Percentiles rank a stretch among this genome's conserved stretches.
phyloP scores from a whole-genome alignment of 37 sponge, comb jelly and placozoan genomes.

The Ianthella basta region DNA sequence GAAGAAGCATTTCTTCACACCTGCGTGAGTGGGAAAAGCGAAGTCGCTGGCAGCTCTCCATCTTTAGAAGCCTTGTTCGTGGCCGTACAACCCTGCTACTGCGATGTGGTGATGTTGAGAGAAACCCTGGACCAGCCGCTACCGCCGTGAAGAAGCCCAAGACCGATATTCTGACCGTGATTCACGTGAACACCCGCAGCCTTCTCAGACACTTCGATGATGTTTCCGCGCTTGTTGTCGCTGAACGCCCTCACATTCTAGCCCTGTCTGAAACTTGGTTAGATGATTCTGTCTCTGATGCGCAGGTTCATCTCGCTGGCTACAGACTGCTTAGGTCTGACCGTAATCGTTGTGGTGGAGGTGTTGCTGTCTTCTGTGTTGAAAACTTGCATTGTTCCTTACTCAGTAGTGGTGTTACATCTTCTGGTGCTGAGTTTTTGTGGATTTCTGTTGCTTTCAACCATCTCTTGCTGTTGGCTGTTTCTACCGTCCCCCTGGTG shows the following conservation, averaged over 20 bases:
- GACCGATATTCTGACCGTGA: no score
- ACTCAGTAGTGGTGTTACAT: neutral
- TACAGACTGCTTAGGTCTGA: neutral
- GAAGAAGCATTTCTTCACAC: no score
- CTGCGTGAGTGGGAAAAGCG: no score
- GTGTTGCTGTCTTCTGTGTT: constrained; percentile 7
- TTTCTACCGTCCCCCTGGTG: no score
- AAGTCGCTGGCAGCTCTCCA: no score
- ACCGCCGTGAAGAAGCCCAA: no score
- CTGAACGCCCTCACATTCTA: neutral
- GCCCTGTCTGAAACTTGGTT: constrained; percentile 19
- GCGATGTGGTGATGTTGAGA: no score
- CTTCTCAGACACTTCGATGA: neutral
- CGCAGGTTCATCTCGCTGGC: neutral
- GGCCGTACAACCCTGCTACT: no score
- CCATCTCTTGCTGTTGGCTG: no score
- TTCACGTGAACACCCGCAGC: no score
- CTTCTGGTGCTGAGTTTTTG: constrained; percentile 18
- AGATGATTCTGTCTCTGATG: neutral
- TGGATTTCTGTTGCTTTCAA: neutral
- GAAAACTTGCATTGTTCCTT: neutral
- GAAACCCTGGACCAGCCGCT: no score
- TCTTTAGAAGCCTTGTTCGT: no score
- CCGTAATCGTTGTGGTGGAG: neutral
- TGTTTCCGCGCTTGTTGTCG: neutral